Evolutionary conservation across 2,797 vertebrate genomes (phyloP).

Genomic region (Myripristis murdjan): DNA sequence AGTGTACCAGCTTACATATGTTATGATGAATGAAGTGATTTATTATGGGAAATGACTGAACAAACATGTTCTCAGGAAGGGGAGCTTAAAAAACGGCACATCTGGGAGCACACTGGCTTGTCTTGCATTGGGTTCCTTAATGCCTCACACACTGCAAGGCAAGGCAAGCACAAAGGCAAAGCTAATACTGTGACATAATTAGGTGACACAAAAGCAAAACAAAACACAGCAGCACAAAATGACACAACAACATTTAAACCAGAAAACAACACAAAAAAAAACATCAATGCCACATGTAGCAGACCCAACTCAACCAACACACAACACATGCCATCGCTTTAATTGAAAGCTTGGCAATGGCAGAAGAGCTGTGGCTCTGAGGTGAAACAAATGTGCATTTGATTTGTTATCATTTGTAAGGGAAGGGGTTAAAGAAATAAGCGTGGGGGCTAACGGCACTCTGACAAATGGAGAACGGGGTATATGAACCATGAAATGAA

Average conservation of each 20-base stretch:
- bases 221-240: conserved; percentile 34
- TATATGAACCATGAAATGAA: conserved; percentile 93
- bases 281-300: conserved; percentile 28
- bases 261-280: conserved; percentile 15
- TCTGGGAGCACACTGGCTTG: conserved; percentile 1
- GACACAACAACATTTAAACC: conserved; percentile 15
- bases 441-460: conserved; percentile 84
- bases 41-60: conserved; percentile 46
- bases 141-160: conserved; percentile 17
- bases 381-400: conserved; percentile 85
- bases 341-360: conserved; percentile 76
- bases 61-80: conserved; percentile 31
- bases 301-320: conserved; percentile 16
- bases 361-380: conserved; percentile 58
- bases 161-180: conserved; percentile 25
- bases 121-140: conserved; percentile 26
- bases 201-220: conserved; percentile 25
- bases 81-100: conserved; percentile 20
- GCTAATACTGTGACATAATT: conserved; percentile 37
- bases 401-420: conserved; percentile 88
- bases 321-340: conserved; percentile 46
- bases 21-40: conserved; percentile 49
- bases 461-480: conserved; percentile 89
- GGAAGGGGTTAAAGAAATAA: conserved; percentile 90
- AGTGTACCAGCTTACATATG: conserved; percentile 49